Evolutionary conservation across 2,888 invertebrate species (phyloP), one percentile per base, ranked within the genome.

Genomic region (Rambutsinella grinnellia): DNA sequence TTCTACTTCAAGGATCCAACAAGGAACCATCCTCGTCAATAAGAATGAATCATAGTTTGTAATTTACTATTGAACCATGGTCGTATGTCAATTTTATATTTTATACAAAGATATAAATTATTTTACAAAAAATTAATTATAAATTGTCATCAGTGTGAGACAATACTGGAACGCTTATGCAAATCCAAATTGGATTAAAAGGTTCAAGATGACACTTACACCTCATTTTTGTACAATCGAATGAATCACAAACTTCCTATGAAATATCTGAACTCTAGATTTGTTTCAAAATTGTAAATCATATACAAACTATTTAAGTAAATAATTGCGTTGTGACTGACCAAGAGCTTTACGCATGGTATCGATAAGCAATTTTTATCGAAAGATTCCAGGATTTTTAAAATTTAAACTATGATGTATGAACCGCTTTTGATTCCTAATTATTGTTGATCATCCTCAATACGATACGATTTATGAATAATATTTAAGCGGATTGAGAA

Each of bases 141-240:
- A 36, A 44, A 53, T 68, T 60, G 60, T 68, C 68, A 68, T 58
- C 23, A n/a, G n/a, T 47, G 19, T 51, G 19, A 36, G 71, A 71
- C 71, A 71, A 71, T 63, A 71, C 63, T 71, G 71, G 57, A 71
- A n/a, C 71, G 71, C 63, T 71, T 71, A 65, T 56, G 27, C 15
- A 56, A 26, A n/a, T 62, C 63, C 53, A 71, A 71, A 23, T 63
- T 24, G 71, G 71, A 57, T 63, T 63, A 71, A 69, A 57, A 57
- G 1, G 27, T 47, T 28, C 53, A 63, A 21, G 21, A 6, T 51
- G 17, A 51, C 15, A 44, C 44, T 44, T 44, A 10, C 8, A 13
- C 13, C 44, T 44, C 13, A 13, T 44, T 44, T 44, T 44, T 44
- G 44, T 13, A 13, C 44, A 10, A 10, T 6, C 44, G 44, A 44